Base-by-base conservation (phyloP, 2,113 vertebrate genomes). In the Meles meles region DNA sequence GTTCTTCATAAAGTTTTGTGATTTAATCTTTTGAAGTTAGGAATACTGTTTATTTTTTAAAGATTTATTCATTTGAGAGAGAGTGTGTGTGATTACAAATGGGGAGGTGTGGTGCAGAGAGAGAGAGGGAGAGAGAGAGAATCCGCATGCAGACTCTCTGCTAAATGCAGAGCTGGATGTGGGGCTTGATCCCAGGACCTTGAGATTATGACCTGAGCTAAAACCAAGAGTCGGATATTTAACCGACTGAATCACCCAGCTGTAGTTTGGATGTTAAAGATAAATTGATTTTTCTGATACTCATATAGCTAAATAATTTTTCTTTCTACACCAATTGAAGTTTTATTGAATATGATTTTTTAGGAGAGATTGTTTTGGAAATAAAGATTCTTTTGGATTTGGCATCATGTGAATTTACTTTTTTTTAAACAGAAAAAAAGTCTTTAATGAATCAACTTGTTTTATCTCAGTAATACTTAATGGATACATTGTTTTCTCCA, bases 251-350 rank as follows among this genome's bases (percentile, higher is more conserved):
- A n/a, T 7, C 34, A 67, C 34, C 17, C 67, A 20, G 34, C 67
- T 91, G 94, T 82, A 88, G 7, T 90, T 96, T 93, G 59, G 31
- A 94, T 93, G 37, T 88, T 72, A 95, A 69, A 87, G 84, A 57
- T 9, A 71, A 71, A 71, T 59, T 88, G 52, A 80, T 67, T 84
- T 94, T 85, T 76, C 29, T 96, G 59, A 79, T 91, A 84, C 27
- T 27, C 67, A 84, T 15, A 74, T 29, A 37, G 14, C 37, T 23
- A 94, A 81, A 67, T 94, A 81, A 85, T 93, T 90, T 88, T 93
- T 13, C 42, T 94, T 86, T 83, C 67, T 42, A 52, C 7, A 61
- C 11, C 65, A 37, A 63, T 55, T n/a, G 31, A 79, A 39, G 20
- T 37, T 61, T 71, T 67, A 18, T 59, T n/a, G 7, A 88, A 29